Conservation (phyloP, 2,797 vertebrate genomes). For the Micrastur ruficollis region DNA sequence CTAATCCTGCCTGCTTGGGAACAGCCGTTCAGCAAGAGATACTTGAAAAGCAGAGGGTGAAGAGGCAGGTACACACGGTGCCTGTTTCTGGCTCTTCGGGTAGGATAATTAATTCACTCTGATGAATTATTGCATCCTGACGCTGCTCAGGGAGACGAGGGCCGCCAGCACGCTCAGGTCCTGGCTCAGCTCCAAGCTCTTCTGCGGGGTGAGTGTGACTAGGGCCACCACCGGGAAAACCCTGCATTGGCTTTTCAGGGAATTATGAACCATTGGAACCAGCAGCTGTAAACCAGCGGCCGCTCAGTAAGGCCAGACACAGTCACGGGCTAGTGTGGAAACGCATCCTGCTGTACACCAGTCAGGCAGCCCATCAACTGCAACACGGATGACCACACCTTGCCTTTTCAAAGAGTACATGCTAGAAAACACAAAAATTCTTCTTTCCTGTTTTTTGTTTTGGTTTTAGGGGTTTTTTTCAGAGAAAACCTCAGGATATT, state of each 20-base stretch:
- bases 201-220: background rate
- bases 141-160: background rate
- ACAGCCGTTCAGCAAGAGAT: background rate
- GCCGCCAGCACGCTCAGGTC: rapidly evolving
- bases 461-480: rapidly evolving
- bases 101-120: background rate
- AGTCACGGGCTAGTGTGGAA: rapidly evolving
- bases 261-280: background rate
- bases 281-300: background rate
- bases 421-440: background rate
- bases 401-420: background rate
- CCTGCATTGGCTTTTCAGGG: rapidly evolving
- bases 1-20: background rate
- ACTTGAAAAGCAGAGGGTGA: background rate
- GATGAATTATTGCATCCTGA: background rate
- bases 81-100: background rate
- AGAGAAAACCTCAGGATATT: background rate
- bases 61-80: background rate
- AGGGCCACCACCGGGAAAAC: background rate
- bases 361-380: background rate
- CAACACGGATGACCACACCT: rapidly evolving
- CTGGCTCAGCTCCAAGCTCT: background rate
- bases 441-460: background rate
- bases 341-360: background rate
- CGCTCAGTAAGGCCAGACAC: background rate